Base-by-base conservation (phyloP, 1,140 invertebrate genomes). In the Zaprionus capensis region DNA sequence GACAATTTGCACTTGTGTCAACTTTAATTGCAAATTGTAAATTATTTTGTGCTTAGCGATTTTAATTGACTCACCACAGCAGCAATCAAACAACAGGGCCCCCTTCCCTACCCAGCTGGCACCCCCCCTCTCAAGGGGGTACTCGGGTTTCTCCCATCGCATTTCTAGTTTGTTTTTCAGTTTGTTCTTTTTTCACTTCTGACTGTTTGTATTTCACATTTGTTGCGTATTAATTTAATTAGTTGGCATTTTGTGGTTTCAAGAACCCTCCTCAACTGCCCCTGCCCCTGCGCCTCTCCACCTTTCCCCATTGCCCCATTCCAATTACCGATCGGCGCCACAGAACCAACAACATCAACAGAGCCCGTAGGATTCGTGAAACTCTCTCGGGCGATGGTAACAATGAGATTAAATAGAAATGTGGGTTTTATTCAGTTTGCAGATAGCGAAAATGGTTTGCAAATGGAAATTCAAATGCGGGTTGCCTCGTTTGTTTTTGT, bases 191-290 rank as follows among this genome's bases (percentile, higher is more conserved):
- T 17, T 46, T 9, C n/a, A 46, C n/a, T 46, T 46, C 14, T 17
- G n/a, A 49, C 62, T 46, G 41, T 81, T 67, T 80, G 80, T 63
- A 71, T 81, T 81, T 76, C 63, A 69, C 74, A 84, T 84, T 90
- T 81, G 79, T 80, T 90, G 70, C 70, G 79, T 77, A 85, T 91
- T 90, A 80, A 90, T 90, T 90, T 76, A 90, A 91, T 90, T 90
- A 90, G 85, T 80, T 79, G 71, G 67, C 76, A 72, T 82, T 84
- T 82, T 82, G 85, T 76, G 85, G 85, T 84, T 81, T 75, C 58
- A 59, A 71, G 67, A 67, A 58, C 76, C 63, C 24, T 57, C 75
- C 73, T 67, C 69, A 76, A 5, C 49, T 20, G 44, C 26, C 12
- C 67, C 67, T 38, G 7, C 64, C 44, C 26, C 7, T 31, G 6